A percentile compares a stretch with the other conserved stretches of the same genome.
phyloP scores from a whole-genome alignment of 2,888 invertebrate species.

The Macaria notata region DNA sequence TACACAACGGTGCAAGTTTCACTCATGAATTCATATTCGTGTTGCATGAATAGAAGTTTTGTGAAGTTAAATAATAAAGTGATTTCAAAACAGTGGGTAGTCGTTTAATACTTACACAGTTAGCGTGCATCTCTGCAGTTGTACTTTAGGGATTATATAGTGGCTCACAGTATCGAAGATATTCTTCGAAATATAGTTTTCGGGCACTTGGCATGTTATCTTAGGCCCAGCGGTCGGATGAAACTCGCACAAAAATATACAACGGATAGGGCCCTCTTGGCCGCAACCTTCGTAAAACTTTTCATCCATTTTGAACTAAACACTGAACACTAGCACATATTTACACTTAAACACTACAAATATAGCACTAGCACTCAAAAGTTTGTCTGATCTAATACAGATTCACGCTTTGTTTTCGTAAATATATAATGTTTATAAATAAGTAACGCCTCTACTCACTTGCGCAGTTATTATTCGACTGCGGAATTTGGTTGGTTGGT shows the following conservation, averaged over 20 bases:
- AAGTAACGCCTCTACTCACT: conserved; percentile 18
- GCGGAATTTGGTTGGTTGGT: conserved; percentile 7
- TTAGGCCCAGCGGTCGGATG: conserved; percentile 89
- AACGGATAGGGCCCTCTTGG: conserved; percentile 87
- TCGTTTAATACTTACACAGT: conserved; percentile 85
- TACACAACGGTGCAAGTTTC: no score
- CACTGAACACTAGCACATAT: conserved; percentile 33
- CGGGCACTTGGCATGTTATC: conserved; percentile 91
- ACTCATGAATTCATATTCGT: no score
- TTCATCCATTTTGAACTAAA: conserved; percentile 64
- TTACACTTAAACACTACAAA: conserved; percentile 6
- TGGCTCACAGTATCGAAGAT: conserved; percentile 91
- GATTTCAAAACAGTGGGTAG: background rate
- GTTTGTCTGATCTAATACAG: conserved; percentile 35
- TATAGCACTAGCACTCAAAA: conserved; percentile 20
- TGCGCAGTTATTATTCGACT: conserved; percentile 37
- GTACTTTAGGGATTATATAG: conserved; percentile 92
- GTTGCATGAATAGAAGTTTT: no score
- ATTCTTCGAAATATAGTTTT: conserved; percentile 90
- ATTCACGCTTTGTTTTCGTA: conserved; percentile 45
- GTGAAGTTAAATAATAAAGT: no score
- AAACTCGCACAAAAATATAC: conserved; percentile 90
- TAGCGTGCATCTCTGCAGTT: conserved; percentile 89
- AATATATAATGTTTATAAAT: conserved; percentile 37
- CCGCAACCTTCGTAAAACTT: conserved; percentile 82